Evolutionary conservation across 2,888 invertebrate species (phyloP), one percentile per base, ranked within the genome.

Genomic region (Cacoxenus indagator): DNA sequence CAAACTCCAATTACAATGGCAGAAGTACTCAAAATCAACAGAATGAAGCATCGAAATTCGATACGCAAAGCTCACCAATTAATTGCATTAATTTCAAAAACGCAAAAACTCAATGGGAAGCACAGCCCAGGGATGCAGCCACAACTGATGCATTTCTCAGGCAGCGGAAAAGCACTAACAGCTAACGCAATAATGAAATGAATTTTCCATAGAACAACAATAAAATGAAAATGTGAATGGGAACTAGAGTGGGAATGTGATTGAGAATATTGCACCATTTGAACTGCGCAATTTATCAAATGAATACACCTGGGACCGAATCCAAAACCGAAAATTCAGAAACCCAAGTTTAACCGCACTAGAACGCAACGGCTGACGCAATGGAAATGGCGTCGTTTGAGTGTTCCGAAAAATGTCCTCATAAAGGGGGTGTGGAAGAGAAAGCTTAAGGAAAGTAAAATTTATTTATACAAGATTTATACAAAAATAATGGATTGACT

Each of bases 201-300:
- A n/a, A 57, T 57, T 29, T 71, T 69, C 66, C 43, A 67, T n/a
- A 66, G 64, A 71, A 67, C 64, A 71, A 72, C 61, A 70, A 59
- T 31, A 59, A 61, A 31, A 67, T 57, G 9, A 65, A 59, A 17
- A 59, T 9, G 9, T 6, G 27, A 4, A 27, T 14, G 14, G 29
- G 31, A 46, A 9, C 24, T 48, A 59, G n/a, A 61, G 51, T 67
- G 61, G 57, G 43, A 70, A 73, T 59, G 65, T 31, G 68, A 67
- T 64, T 67, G 48, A 66, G 37, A 70, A 46, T 66, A 69, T 45
- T 61, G 46, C 68, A 67, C 65, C 69, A 68, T 70, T 46, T 72
- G 75, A 79, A 79, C 81, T 77, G 74, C 74, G 79, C 79, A 79
- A 79, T 79, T 77, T 77, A 77, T 79, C 79, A 79, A 74, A 69